Conservation (phyloP, 2,113 vertebrate species). For the Garra rufa region DNA sequence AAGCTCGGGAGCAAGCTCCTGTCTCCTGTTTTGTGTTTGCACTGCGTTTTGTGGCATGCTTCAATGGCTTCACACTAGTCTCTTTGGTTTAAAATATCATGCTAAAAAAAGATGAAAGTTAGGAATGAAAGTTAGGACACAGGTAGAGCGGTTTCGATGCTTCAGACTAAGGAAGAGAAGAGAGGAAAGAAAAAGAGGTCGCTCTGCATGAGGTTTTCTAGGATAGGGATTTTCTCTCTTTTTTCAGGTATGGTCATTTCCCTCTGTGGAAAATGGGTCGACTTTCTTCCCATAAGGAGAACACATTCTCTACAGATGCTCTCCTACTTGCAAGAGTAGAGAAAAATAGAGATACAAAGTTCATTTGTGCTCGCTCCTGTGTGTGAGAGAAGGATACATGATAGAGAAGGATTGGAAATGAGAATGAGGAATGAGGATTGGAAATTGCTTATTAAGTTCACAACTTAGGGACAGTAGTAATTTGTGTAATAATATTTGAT, state of each 20-base stretch:
- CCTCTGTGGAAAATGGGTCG: conserved; percentile 74
- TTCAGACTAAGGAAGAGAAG: neutral
- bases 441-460: neutral
- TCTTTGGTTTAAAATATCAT: conserved; percentile 13
- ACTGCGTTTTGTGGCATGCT: conserved; percentile 2
- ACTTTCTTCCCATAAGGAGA: conserved; percentile 65
- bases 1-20: neutral
- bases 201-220: conserved; percentile 40
- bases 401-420: neutral
- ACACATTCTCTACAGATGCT: conserved; percentile 55
- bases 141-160: neutral
- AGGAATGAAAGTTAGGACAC: neutral
- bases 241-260: conserved; percentile 59
- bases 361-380: neutral
- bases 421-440: too few relatives aligned
- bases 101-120: conserved; percentile 18
- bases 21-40: neutral
- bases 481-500: neutral
- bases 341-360: neutral
- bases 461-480: neutral
- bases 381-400: neutral
- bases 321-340: neutral
- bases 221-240: conserved; percentile 61
- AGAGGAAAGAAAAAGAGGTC: conserved; percentile 31
- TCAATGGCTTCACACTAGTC: conserved; percentile 4